These are phyloP conservation scores for Aphaenogaster rudis DNA, from an alignment of 1,140 invertebrate genomes.

Conservation along the genomic window DNA sequence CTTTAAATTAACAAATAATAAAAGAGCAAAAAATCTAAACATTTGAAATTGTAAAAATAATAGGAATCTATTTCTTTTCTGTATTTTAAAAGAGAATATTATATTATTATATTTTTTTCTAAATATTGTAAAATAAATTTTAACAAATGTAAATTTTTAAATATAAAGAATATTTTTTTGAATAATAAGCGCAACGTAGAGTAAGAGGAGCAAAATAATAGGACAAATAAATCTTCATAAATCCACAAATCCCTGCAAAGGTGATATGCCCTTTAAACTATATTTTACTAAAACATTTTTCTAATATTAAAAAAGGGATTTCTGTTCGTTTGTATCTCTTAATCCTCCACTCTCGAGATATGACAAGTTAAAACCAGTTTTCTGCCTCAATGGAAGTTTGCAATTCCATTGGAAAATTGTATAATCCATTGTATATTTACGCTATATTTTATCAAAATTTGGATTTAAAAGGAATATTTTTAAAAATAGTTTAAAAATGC, in stretches of 20 bases:
- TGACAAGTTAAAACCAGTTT: conserved; percentile 59
- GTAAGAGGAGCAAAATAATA: conserved; percentile 15
- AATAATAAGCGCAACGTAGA: neutral
- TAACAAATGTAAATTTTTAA: neutral
- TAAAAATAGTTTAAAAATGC: neutral
- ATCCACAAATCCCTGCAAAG: conserved; percentile 35
- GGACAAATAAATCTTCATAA: conserved; percentile 39
- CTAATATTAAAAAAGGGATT: conserved; percentile 42
- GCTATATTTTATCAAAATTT: conserved; percentile 19
- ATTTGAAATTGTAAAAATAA: neutral
- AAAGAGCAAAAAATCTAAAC: neutral
- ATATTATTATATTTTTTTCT: neutral
- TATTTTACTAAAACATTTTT: conserved; percentile 46
- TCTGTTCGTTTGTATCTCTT: conserved; percentile 47
- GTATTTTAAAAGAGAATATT: neutral
- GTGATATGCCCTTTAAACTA: conserved; percentile 30
- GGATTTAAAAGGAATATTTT: neutral
- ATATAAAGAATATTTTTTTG: conserved; percentile 13
- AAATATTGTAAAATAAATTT: neutral
- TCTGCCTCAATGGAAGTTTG: conserved; percentile 25
- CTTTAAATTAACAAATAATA: neutral
- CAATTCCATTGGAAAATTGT: conserved; percentile 45
- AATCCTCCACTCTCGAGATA: conserved; percentile 17
- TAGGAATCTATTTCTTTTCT: neutral
- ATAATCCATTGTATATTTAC: conserved; percentile 36